Evolutionary conservation across 2,888 invertebrate genomes (phyloP).

Genomic region (Eristalinus sepulchralis): DNA sequence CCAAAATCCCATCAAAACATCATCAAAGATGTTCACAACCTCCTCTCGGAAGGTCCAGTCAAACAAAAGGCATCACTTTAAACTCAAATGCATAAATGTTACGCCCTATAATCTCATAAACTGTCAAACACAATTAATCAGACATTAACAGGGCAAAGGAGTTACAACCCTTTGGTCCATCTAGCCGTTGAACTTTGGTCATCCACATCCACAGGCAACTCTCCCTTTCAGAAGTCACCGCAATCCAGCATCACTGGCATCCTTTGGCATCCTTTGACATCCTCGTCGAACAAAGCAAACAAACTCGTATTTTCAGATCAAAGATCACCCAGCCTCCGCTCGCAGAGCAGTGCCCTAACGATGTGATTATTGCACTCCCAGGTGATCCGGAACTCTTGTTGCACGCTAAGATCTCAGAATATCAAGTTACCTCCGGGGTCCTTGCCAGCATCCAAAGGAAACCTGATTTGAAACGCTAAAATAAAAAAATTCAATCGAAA

Average conservation of each 20-base stretch:
- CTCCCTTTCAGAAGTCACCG: constrained; percentile 41
- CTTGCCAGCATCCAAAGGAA: constrained; percentile 52
- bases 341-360: constrained; percentile 53
- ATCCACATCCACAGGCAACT: constrained; percentile 25
- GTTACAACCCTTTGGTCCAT: constrained; percentile 59
- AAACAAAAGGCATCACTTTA: constrained; percentile 19
- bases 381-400: constrained; percentile 61
- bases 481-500: constrained; percentile 12
- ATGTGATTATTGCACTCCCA: constrained; percentile 66
- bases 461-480: constrained; percentile 28
- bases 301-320: constrained; percentile 49
- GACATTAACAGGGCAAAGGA: constrained; percentile 41
- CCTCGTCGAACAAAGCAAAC: not conserved
- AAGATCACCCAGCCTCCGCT: constrained; percentile 60
- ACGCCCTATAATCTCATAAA: constrained; percentile 57
- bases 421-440: constrained; percentile 57
- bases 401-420: constrained; percentile 35
- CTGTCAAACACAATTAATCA: constrained; percentile 63
- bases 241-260: constrained; percentile 31
- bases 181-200: constrained; percentile 47
- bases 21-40: constrained; percentile 7
- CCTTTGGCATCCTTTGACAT: constrained; percentile 22
- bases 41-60: not conserved
- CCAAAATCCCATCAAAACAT: constrained; percentile 9
- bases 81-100: constrained; percentile 52